Base-by-base conservation (phyloP, 1,140 invertebrate species). In the Sycobia sp. region DNA sequence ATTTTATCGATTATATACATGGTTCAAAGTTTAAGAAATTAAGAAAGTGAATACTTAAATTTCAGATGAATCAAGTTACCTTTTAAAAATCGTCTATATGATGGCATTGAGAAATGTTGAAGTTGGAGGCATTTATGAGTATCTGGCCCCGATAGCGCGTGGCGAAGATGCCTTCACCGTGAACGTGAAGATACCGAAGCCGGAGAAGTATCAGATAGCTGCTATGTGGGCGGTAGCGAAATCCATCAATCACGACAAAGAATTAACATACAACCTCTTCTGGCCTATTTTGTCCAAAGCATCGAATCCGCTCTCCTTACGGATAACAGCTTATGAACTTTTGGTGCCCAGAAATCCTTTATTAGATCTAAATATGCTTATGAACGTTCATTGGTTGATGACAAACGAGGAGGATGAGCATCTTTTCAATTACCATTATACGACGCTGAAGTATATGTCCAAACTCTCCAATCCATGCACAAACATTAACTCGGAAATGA, bases 321-420 rank as follows among this genome's bases (percentile, higher is more conserved):
- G 82, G 59, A 73, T 78, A 4, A 62, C 66, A 22, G 79, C 83
- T 20, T 80, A 80, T 22, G 71, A 73, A 2, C 60, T 79, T 10
- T 34, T 84, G 3, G 79, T 83, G 62, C 73, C 75, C 0, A 39
- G 71, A 18, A 58, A 70, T 23, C 69, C 75, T 22, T 23, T 69
- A 25, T 73, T 76, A 18, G 55, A 71, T 13, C 62, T 77, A 59
- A 58, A 69, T 3, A 63, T 66, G 25, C 44, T 78, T 9, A 70
- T 78, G 64, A 79, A 77, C 39, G 67, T 84, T 9, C 76, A 80
- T 47, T 80, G 76, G 76, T 69, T 76, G 10, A 82, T 84, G 79
- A 59, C 71, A 7, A 54, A 74, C 16, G 80, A 82, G 57, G 70
- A 66, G 11, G 67, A 80, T 53, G 57, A 74, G 22, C 74, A 82